phyloP scores from a whole-genome alignment of 2,888 invertebrate species.

The Embidobia sp. region DNA sequence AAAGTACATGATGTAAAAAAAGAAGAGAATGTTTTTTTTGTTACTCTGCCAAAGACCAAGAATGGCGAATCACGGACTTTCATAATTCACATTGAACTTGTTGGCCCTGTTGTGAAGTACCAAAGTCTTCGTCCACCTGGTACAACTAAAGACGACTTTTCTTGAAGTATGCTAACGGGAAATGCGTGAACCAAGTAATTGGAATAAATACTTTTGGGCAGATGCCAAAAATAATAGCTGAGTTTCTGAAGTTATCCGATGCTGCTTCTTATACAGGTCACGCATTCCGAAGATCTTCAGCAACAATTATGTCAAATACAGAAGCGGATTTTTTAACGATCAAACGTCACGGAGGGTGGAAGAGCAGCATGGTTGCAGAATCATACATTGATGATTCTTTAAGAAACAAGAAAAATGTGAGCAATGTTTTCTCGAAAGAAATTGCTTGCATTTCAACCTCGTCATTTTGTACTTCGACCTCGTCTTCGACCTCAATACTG shows the following conservation, averaged over 20 bases:
- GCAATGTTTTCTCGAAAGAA: not conserved
- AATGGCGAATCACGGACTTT: not conserved
- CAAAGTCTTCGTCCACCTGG: not conserved
- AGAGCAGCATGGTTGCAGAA: not conserved
- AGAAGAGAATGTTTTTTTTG: conserved; percentile 24
- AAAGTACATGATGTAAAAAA: conserved; percentile 17
- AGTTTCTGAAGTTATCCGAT: conserved; percentile 18
- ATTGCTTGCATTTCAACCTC: not conserved
- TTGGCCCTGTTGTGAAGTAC: not conserved
- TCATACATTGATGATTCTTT: conserved; percentile 1
- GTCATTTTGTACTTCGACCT: too few relatives aligned
- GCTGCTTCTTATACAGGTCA: not conserved
- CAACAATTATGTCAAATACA: not conserved
- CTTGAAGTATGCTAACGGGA: conserved; percentile 61
- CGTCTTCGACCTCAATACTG: too few relatives aligned
- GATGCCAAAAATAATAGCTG: conserved; percentile 65
- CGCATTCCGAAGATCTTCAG: not conserved
- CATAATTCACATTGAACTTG: not conserved
- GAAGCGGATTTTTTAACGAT: conserved; percentile 3
- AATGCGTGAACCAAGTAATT: conserved; percentile 55
- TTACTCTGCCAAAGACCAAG: not conserved
- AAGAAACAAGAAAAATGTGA: not conserved
- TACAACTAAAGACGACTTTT: conserved; percentile 11
- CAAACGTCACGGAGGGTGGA: conserved; percentile 2
- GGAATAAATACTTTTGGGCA: conserved; percentile 62